These are phyloP conservation scores for Pseudoatta argentina DNA, from an alignment of 1,140 invertebrate species.

Conservation along the genomic window DNA sequence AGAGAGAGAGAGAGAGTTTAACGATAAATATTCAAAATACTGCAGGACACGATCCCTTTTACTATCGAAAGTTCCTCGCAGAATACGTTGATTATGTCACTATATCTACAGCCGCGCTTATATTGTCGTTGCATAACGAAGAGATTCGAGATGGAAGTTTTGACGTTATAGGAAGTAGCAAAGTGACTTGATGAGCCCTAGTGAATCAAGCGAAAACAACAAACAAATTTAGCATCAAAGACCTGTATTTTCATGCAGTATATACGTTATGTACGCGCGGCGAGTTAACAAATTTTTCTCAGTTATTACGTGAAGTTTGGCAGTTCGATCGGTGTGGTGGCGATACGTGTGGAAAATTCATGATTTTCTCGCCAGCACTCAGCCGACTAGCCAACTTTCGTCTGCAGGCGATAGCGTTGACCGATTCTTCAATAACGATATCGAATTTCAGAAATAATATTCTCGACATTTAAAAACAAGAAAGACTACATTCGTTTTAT, in stretches of 20 bases:
- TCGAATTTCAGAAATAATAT: background rate
- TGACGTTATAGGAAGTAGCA: slow-evolving; percentile 37
- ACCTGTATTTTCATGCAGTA: slow-evolving; percentile 49
- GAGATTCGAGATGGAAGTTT: slow-evolving; percentile 58
- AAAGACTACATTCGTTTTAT: background rate
- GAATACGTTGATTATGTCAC: slow-evolving; percentile 45
- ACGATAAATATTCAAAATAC: background rate
- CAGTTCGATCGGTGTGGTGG: slow-evolving; percentile 44
- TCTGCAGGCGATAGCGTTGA: slow-evolving; percentile 15
- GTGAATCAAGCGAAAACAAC: slow-evolving; percentile 73
- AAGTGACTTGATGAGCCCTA: slow-evolving; percentile 18
- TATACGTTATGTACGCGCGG: background rate
- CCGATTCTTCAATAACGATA: slow-evolving; percentile 21
- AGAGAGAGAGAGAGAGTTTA: background rate
- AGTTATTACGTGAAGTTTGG: slow-evolving; percentile 76
- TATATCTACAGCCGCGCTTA: slow-evolving; percentile 44
- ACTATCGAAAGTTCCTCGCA: background rate
- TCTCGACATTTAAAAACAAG: background rate
- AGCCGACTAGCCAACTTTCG: background rate
- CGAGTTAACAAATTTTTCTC: slow-evolving; percentile 71
- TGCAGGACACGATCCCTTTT: background rate
- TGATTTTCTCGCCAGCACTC: slow-evolving; percentile 55
- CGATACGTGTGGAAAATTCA: slow-evolving; percentile 31
- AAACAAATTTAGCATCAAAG: slow-evolving; percentile 74
- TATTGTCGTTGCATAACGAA: slow-evolving; percentile 60